Conservation (phyloP, 2,888 invertebrate genomes). For the Cataglyphis rosenhaueri region DNA sequence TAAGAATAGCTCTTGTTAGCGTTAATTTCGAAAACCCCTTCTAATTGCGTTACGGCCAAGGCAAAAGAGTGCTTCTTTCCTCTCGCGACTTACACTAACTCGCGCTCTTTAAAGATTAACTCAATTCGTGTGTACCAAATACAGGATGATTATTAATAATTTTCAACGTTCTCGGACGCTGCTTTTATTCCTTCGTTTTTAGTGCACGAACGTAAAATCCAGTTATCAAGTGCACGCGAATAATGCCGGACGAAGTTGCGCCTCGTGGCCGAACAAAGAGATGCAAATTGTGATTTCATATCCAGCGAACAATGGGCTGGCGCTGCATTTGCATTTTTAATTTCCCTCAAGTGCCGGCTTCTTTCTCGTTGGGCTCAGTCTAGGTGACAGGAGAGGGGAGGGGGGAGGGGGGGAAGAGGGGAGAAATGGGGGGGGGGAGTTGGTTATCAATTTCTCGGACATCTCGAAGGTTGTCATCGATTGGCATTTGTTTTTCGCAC, state of each 20-base stretch:
- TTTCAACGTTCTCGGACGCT: conserved; percentile 9
- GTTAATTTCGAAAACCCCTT: conserved; percentile 15
- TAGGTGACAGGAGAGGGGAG: too few species aligned
- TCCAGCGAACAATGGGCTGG: conserved; percentile 42
- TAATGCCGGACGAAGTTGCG: conserved; percentile 44
- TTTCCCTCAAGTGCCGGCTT: conserved; percentile 28
- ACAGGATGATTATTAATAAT: conserved; percentile 40
- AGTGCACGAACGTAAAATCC: conserved; percentile 37
- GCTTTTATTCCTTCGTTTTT: conserved; percentile 43
- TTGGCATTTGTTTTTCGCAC: conserved; percentile 69
- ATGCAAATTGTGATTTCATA: conserved; percentile 54
- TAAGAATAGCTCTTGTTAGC: not conserved
- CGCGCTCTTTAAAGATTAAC: conserved; percentile 22
- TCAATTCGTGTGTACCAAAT: conserved; percentile 11
- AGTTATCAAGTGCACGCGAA: conserved; percentile 52
- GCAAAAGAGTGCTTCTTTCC: not conserved
- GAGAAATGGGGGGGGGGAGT: not conserved
- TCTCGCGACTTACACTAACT: not conserved
- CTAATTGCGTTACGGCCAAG: not conserved
- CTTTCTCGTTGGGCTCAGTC: not conserved
- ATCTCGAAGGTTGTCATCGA: conserved; percentile 45
- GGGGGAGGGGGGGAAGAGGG: too few species aligned
- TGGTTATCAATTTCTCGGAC: conserved; percentile 50
- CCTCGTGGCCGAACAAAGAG: conserved; percentile 44
- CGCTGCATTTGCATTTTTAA: conserved; percentile 49